Conservation (phyloP, 2,797 vertebrate genomes). For the Philypnodon macrostomus region DNA sequence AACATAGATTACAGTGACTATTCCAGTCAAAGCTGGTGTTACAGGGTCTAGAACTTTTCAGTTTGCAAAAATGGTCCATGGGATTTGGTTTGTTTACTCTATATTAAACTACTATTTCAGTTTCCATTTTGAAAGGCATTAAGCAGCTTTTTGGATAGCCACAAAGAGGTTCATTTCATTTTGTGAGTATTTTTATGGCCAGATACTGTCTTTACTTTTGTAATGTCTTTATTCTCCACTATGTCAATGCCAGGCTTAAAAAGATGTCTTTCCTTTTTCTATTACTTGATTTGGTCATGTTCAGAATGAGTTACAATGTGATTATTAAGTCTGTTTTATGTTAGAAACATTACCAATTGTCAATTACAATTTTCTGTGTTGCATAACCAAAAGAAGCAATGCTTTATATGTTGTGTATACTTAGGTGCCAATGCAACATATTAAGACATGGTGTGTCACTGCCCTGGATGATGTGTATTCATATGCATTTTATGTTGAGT, state of each 20-base stretch:
- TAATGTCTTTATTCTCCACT: conserved; percentile 43
- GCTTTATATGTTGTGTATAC: conserved; percentile 45
- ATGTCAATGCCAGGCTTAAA: conserved; percentile 50
- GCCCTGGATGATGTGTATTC: conserved; percentile 22
- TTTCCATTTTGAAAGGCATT: conserved; percentile 56
- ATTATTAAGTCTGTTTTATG: conserved; percentile 75
- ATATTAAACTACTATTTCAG: conserved; percentile 33
- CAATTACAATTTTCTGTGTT: conserved; percentile 21
- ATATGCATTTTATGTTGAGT: conserved; percentile 43
- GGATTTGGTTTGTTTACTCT: conserved; percentile 46
- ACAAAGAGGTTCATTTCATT: conserved; percentile 59
- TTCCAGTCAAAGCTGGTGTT: conserved; percentile 44
- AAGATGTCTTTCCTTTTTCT: conserved; percentile 69
- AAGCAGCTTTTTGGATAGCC: conserved; percentile 39
- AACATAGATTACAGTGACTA: conserved; percentile 34
- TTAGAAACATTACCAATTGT: conserved; percentile 32
- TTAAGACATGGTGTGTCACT: conserved; percentile 30
- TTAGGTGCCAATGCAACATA: conserved; percentile 26
- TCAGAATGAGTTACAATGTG: conserved; percentile 64
- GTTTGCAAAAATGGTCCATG: conserved; percentile 45
- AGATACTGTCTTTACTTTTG: conserved; percentile 26
- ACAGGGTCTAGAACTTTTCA: conserved; percentile 64
- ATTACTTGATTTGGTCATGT: conserved; percentile 68
- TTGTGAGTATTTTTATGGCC: conserved; percentile 52
- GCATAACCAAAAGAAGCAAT: conserved; percentile 57